phyloP scores from a whole-genome alignment of 2,113 vertebrate genomes.

The Butorides virescens region DNA sequence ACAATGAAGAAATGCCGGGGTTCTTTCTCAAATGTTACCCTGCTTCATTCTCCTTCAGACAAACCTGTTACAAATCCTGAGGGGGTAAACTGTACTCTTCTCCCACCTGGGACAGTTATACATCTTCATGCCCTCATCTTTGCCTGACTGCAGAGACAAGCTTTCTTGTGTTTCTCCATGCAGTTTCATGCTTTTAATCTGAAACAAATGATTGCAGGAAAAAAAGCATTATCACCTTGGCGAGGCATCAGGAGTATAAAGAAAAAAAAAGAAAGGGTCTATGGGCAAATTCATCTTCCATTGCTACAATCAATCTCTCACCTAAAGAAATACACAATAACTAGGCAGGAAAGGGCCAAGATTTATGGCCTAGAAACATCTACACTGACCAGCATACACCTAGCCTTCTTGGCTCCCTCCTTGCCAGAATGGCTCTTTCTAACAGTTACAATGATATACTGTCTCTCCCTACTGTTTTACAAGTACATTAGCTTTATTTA shows the following conservation, averaged over 20 bases:
- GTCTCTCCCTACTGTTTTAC: conserved; percentile 98
- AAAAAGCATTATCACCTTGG: conserved; percentile 79
- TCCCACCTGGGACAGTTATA: conserved; percentile 74
- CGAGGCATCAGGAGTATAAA: conserved; percentile 70
- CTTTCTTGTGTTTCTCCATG: conserved; percentile 64
- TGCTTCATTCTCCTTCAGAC: conserved; percentile 61
- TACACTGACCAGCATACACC: conserved; percentile 97
- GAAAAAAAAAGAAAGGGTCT: conserved; percentile 83
- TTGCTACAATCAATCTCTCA: conserved; percentile 99
- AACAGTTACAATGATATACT: conserved; percentile 96
- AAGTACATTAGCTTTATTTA: conserved; percentile 99
- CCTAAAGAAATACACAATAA: conserved; percentile 99
- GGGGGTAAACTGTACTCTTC: not conserved
- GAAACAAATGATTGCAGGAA: conserved; percentile 88
- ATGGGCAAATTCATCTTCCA: conserved; percentile 97
- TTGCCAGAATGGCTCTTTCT: conserved; percentile 83
- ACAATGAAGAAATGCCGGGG: not conserved
- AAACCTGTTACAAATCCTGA: conserved; percentile 44
- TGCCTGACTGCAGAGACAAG: conserved; percentile 49
- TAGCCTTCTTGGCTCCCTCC: conserved; percentile 85
- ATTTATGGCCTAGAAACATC: conserved; percentile 97
- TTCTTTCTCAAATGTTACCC: conserved; percentile 17
- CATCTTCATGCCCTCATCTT: conserved; percentile 75
- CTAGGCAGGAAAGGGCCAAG: conserved; percentile 96
- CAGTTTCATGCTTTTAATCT: conserved; percentile 87